These are phyloP conservation scores for Oxyura jamaicensis DNA, from an alignment of 2,113 vertebrate genomes.

Conservation along the genomic window DNA sequence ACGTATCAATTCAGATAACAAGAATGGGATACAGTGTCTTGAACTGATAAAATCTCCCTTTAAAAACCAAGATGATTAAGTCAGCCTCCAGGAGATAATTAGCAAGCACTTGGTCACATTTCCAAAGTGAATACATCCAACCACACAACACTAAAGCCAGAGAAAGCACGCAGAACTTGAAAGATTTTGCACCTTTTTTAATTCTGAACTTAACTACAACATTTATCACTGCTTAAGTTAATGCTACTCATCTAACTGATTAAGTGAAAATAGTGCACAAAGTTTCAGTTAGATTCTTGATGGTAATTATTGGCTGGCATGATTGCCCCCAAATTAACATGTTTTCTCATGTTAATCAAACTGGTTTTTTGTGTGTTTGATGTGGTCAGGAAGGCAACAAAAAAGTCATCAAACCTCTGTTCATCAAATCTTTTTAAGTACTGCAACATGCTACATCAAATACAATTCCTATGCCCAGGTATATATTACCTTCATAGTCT, in stretches of 20 bases:
- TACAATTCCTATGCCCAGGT: background rate
- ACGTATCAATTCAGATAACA: background rate
- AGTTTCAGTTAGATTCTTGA: background rate
- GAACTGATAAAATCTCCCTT: background rate
- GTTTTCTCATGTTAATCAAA: background rate
- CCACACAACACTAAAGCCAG: background rate
- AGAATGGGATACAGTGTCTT: background rate
- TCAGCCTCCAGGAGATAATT: background rate
- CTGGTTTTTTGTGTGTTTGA: background rate
- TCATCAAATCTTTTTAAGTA: background rate
- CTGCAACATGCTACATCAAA: background rate
- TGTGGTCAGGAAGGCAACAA: background rate
- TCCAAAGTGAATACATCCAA: background rate
- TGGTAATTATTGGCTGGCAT: background rate
- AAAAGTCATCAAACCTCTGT: background rate
- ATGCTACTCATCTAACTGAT: background rate
- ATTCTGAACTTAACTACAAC: background rate
- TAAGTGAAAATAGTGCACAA: background rate
- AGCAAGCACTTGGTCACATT: background rate
- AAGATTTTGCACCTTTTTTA: background rate
- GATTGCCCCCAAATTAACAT: constrained; percentile 10
- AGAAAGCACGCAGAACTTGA: background rate
- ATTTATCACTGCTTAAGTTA: background rate
- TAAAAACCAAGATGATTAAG: background rate
- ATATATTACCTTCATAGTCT: background rate